Conservation (phyloP, 2,113 vertebrate genomes). For the Todiramphus chloris region DNA sequence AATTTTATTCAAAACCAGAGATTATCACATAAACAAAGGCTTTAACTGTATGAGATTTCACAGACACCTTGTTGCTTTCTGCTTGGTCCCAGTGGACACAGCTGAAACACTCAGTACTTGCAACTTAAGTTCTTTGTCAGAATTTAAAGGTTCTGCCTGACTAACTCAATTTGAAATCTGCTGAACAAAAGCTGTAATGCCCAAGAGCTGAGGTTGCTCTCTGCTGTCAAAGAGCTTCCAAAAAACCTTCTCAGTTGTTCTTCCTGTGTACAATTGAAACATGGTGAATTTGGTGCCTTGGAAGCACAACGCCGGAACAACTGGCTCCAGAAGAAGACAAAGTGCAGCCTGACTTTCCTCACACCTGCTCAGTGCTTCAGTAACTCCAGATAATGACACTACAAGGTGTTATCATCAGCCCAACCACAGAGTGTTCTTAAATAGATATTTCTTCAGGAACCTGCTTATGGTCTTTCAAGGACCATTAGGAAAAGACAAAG, state of each 20-base stretch:
- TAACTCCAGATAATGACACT: neutral
- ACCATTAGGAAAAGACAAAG: slow-evolving; percentile 5
- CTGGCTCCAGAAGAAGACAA: neutral
- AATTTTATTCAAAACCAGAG: neutral
- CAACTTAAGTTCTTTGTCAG: neutral
- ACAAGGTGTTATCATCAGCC: neutral
- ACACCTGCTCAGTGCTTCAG: neutral
- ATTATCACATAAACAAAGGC: neutral
- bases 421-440: neutral
- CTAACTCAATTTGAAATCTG: neutral
- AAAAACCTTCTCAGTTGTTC: neutral
- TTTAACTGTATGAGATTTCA: neutral
- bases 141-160: neutral
- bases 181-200: neutral
- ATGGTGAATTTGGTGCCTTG: neutral
- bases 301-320: neutral
- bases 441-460: neutral
- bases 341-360: neutral
- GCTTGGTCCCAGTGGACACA: neutral
- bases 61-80: neutral
- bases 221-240: neutral
- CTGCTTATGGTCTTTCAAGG: neutral
- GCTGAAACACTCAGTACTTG: neutral
- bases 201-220: neutral
- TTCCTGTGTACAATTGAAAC: neutral